Base-by-base conservation (phyloP, 1,140 invertebrate genomes). In the Pachypeltis micranthus region DNA sequence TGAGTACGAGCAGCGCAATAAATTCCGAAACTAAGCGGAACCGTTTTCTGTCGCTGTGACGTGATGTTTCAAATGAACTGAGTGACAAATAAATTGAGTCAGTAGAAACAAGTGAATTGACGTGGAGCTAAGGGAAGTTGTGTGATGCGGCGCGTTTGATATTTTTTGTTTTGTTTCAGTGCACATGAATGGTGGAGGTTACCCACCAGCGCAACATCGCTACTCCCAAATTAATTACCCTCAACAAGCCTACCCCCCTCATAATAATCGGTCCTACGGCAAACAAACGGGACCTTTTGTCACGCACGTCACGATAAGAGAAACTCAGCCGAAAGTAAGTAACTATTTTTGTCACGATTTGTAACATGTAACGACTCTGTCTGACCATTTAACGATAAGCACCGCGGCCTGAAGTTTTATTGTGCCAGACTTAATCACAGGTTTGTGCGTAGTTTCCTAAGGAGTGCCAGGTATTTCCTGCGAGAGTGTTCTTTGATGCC, bases 241-340 rank as follows among this genome's bases (percentile, higher is more conserved):
- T 1, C 60, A 63, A 51, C 60, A 63, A 51, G 24, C 60, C 16
- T 31, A 12, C 51, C 65, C 58, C 31, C 62, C 39, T 23, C 64
- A 66, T 69, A 54, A 72, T 67, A 51, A 71, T 69, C 51, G 67
- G 69, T 24, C 70, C 65, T 74, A 72, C 51, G 70, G 72, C 2
- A 73, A 75, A 59, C 74, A 73, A 62, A 73, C 77, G 2, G 80
- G 80, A 0, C 80, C 80, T 0, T 81, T 81, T 61, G 74, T 81
- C 0, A 82, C 80, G 1, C 80, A 81, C 59, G 81, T 81, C 23
- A 80, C 74, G 16, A 75, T 78, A 44, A 51, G 68, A 14, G 73
- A 76, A 25, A 70, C 73, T 55, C 65, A 70, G 29, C 64, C 55
- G 25, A 59, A 56, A 55, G 55, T 63, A 10, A 21, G 47, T 51